phyloP scores from a whole-genome alignment of 2,888 invertebrate genomes.

The Zaprionus obscuricornis region DNA sequence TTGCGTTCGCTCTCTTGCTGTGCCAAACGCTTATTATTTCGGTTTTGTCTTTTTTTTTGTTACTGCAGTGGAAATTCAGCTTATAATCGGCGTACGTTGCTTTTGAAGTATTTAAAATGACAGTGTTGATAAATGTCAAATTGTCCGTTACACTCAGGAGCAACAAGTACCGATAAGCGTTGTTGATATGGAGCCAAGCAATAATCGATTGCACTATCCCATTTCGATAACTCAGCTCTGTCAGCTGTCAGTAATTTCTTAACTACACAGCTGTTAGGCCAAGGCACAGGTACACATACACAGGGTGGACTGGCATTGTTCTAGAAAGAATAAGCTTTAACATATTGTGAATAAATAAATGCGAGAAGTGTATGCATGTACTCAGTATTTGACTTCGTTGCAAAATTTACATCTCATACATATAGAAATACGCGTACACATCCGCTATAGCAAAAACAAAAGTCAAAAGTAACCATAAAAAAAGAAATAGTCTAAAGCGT shows the following conservation, averaged over 20 bases:
- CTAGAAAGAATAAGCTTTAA: conserved; percentile 40
- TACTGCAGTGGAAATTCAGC: not conserved
- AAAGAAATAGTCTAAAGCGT: conserved; percentile 4
- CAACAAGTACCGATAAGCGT: conserved; percentile 32
- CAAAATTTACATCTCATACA: conserved; percentile 40
- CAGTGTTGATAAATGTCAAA: conserved; percentile 27
- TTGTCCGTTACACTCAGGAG: conserved; percentile 27
- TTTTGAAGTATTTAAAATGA: conserved; percentile 40
- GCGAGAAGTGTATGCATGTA: conserved; percentile 21
- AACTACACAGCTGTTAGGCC: conserved; percentile 43
- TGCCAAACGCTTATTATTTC: not conserved
- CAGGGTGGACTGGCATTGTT: conserved; percentile 14
- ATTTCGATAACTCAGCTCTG: not conserved
- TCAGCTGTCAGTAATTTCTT: conserved; percentile 34
- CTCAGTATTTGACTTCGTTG: conserved; percentile 19
- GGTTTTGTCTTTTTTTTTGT: not conserved
- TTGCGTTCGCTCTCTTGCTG: not conserved
- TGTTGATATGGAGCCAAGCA: not conserved
- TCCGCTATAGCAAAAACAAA: not conserved
- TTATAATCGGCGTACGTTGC: not conserved
- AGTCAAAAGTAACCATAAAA: too few species aligned
- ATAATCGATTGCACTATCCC: conserved; percentile 20
- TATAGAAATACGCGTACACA: conserved; percentile 5
- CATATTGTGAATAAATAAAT: conserved; percentile 51
- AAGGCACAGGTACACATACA: conserved; percentile 15